Evolutionary conservation across 64 coral and sea anemone species (phyloP).

Genomic region (Pocillopora verrucosa): DNA sequence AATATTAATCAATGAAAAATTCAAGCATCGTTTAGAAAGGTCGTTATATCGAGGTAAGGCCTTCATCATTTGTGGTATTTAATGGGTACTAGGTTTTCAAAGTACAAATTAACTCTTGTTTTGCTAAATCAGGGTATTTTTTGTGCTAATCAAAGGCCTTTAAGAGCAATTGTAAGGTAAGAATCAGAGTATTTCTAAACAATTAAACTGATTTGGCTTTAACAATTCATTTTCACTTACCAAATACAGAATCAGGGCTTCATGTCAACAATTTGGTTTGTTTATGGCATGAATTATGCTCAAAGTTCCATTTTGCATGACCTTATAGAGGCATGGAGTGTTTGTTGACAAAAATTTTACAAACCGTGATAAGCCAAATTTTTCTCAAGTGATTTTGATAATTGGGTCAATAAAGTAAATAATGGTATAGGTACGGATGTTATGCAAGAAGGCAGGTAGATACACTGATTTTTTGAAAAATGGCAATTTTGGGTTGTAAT

Average conservation of each 20-base stretch:
- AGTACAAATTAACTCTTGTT: constrained; percentile 3
- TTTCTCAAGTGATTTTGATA: no score
- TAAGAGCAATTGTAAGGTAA: constrained; percentile 12
- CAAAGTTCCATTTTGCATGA: constrained; percentile 34
- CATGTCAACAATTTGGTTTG: no score
- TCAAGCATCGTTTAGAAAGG: constrained; percentile 22
- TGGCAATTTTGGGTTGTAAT: no score
- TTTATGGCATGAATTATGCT: no score
- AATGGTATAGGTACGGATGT: no score
- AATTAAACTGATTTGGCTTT: constrained; percentile 49
- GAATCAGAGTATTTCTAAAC: constrained; percentile 28
- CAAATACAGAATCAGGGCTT: no score
- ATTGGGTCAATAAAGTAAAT: no score
- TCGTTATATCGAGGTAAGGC: constrained; percentile 17
- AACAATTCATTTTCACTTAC: no score
- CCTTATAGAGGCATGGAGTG: constrained; percentile 7
- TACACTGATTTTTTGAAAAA: no score
- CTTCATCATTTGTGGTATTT: constrained; percentile 20
- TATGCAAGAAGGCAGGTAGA: no score
- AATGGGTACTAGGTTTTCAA: background rate
- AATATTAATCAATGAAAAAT: constrained; percentile 4
- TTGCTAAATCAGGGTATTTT: constrained; percentile 44
- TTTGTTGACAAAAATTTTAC: constrained; percentile 39
- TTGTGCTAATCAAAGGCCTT: constrained; percentile 59
- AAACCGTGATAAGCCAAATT: constrained; percentile 33